These are phyloP conservation scores for Altica lythri DNA, from an alignment of 2,888 invertebrate species.

Conservation along the genomic window DNA sequence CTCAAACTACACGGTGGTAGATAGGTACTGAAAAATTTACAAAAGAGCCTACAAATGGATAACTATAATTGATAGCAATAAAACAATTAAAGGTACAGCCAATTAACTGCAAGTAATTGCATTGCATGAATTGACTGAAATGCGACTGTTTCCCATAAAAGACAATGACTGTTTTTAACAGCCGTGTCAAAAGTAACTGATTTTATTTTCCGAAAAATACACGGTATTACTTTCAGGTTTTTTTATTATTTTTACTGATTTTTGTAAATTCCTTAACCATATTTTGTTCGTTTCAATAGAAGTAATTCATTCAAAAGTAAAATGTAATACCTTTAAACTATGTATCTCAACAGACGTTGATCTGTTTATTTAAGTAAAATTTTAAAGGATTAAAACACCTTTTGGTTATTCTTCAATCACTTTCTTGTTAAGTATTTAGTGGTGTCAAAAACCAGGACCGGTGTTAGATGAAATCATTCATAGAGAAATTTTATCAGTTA, in stretches of 20 bases:
- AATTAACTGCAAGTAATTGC: constrained; percentile 33
- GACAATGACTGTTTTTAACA: constrained; percentile 30
- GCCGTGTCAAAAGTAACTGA: constrained; percentile 22
- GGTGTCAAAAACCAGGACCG: constrained; percentile 1
- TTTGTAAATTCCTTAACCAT: not conserved
- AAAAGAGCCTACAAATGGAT: constrained; percentile 6
- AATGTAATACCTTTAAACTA: constrained; percentile 3
- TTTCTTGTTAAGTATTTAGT: constrained; percentile 8
- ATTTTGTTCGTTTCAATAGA: not conserved
- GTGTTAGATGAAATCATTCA: not conserved
- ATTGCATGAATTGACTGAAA: constrained; percentile 38
- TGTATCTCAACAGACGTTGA: constrained; percentile 14
- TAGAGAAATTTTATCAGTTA: not conserved
- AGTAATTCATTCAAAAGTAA: constrained; percentile 3
- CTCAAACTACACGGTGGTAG: too few species aligned
- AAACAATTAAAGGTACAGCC: constrained; percentile 32
- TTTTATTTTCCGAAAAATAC: constrained; percentile 15
- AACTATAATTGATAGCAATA: constrained; percentile 34
- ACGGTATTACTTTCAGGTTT: constrained; percentile 7
- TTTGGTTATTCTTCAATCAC: constrained; percentile 15
- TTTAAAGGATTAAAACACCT: constrained; percentile 37
- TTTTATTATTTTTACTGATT: too few species aligned
- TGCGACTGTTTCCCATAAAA: constrained; percentile 47
- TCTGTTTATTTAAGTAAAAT: constrained; percentile 32
- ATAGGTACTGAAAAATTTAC: too few species aligned